Conservation (phyloP, 2,797 vertebrate species). For the Sebastiscus tertius region DNA sequence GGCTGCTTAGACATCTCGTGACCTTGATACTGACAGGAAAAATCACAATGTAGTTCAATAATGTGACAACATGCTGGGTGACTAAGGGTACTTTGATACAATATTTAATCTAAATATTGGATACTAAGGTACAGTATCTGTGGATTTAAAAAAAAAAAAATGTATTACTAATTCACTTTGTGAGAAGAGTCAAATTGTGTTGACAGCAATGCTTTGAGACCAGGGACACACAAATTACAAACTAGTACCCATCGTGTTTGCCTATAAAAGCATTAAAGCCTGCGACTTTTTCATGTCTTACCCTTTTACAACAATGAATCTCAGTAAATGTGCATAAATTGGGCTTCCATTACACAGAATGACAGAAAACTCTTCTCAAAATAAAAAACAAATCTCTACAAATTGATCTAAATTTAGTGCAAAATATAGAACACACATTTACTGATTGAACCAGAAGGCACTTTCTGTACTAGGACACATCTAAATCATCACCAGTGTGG, state of each 20-base stretch:
- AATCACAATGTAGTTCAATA: background rate
- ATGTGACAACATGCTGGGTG: background rate
- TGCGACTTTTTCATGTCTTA: background rate
- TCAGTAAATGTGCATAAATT: background rate
- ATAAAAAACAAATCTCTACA: background rate
- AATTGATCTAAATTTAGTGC: background rate
- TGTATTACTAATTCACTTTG: too few relatives aligned
- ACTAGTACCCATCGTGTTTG: background rate
- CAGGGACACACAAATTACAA: background rate
- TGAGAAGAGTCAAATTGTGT: too few relatives aligned
- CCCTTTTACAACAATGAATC: background rate
- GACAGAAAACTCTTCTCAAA: background rate
- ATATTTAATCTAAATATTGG: background rate
- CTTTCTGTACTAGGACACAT: background rate
- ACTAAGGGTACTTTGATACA: background rate
- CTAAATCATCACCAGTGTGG: background rate
- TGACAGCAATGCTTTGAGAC: too few relatives aligned
- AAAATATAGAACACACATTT: background rate
- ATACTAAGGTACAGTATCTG: background rate
- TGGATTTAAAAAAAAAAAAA: background rate
- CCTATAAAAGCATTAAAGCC: background rate
- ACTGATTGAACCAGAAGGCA: background rate
- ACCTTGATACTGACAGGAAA: background rate
- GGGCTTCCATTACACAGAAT: background rate
- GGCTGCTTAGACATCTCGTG: background rate